These are phyloP conservation scores for Eristalis pertinax DNA, from an alignment of 2,888 invertebrate species.

Conservation along the genomic window DNA sequence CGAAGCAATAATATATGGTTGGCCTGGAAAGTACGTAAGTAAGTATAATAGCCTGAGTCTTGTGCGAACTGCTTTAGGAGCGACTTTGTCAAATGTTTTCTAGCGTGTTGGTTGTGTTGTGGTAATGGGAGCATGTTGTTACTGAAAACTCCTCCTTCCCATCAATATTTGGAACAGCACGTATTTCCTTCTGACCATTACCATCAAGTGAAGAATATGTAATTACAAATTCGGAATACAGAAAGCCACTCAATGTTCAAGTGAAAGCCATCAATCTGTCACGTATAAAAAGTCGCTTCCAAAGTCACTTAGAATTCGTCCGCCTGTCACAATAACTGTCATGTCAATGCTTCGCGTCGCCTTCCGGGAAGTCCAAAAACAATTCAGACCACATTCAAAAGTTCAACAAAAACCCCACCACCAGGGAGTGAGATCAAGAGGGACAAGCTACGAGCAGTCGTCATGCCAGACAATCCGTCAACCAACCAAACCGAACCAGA, in stretches of 20 bases:
- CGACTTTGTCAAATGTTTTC: no score
- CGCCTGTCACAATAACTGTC: background rate
- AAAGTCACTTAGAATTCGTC: background rate
- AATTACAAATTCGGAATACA: no score
- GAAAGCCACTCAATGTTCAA: background rate
- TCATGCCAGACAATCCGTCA: background rate
- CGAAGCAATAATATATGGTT: no score
- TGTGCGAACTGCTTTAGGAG: no score
- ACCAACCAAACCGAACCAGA: background rate
- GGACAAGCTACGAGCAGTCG: background rate
- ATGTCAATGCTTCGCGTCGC: background rate
- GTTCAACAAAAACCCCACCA: background rate
- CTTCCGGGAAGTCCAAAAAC: background rate
- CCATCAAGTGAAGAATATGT: no score
- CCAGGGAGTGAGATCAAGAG: background rate
- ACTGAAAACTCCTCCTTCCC: no score
- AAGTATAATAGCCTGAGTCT: no score
- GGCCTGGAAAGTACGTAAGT: no score
- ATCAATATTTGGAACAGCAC: no score
- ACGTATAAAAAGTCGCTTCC: background rate
- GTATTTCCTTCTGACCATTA: no score
- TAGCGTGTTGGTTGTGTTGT: no score
- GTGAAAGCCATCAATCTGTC: background rate
- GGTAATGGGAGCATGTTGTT: no score
- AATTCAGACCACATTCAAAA: background rate